phyloP scores from a whole-genome alignment of 2,888 invertebrate genomes.

The Automeris io region DNA sequence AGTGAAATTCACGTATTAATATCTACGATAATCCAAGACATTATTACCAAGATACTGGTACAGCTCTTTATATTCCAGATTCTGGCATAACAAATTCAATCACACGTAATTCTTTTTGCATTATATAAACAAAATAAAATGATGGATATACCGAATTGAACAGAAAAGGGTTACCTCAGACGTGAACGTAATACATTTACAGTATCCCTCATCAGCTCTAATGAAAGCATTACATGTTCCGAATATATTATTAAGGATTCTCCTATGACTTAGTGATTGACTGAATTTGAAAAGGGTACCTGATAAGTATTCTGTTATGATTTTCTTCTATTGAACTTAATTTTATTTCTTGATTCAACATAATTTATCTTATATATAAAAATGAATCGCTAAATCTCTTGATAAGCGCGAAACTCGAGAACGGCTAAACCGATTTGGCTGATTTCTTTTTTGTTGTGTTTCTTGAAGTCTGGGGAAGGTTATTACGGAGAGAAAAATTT shows the following conservation, averaged over 20 bases:
- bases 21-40: no score
- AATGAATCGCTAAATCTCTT: no score
- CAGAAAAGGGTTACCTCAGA: conserved; percentile 23
- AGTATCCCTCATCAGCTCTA: conserved; percentile 39
- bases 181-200: conserved; percentile 11
- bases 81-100: not conserved
- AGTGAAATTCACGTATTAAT: no score
- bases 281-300: not conserved
- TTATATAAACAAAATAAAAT: not conserved
- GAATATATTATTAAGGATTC: conserved; percentile 32
- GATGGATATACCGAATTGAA: not conserved
- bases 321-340: no score
- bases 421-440: no score
- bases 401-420: no score
- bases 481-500: no score
- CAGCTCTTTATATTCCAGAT: not conserved
- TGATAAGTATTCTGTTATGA: not conserved
- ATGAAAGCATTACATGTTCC: conserved; percentile 42
- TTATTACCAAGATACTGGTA: no score
- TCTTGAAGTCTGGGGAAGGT: no score
- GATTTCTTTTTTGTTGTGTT: no score
- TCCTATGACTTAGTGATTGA: conserved; percentile 13
- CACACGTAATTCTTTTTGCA: not conserved
- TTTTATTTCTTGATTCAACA: not conserved
- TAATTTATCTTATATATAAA: no score